phyloP scores from a whole-genome alignment of 2,888 invertebrate species.

The Tridacna crocea region DNA sequence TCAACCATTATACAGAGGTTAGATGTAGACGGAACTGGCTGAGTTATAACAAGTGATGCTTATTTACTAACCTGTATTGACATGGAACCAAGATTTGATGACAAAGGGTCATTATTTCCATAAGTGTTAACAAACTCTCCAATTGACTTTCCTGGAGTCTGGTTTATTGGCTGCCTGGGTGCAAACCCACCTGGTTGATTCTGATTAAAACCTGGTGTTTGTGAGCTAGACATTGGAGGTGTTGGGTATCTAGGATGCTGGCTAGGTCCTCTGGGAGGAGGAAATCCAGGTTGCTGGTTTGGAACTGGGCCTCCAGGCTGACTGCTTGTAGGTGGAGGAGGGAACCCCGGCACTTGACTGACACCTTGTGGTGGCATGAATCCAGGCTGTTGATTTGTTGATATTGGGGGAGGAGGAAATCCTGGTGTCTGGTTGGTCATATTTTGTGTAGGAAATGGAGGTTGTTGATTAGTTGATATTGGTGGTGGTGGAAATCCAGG shows the following conservation, averaged over 20 bases:
- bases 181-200: neutral
- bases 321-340: constrained; percentile 34
- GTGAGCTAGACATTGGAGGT: constrained; percentile 9
- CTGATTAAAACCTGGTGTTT: neutral
- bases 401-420: constrained; percentile 41
- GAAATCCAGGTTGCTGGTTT: constrained; percentile 45
- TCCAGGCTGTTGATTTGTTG: constrained; percentile 35
- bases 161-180: constrained; percentile 12
- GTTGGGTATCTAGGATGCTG: constrained; percentile 24
- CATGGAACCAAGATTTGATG: constrained; percentile 44
- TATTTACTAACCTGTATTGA: constrained; percentile 56
- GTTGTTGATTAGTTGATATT: constrained; percentile 28
- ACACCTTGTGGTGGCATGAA: constrained; percentile 7
- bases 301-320: constrained; percentile 1
- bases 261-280: constrained; percentile 26
- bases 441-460: constrained; percentile 35
- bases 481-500: constrained; percentile 48
- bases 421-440: constrained; percentile 43
- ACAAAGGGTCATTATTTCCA: constrained; percentile 37
- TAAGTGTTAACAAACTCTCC: constrained; percentile 53
- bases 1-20: too few species aligned
- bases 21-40: too few species aligned
- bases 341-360: constrained; percentile 40
- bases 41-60: too few species aligned
- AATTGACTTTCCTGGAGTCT: constrained; percentile 35